These are phyloP conservation scores for Phallusia fumigata DNA, from an alignment of 23 tunicate genomes.

Conservation along the genomic window DNA sequence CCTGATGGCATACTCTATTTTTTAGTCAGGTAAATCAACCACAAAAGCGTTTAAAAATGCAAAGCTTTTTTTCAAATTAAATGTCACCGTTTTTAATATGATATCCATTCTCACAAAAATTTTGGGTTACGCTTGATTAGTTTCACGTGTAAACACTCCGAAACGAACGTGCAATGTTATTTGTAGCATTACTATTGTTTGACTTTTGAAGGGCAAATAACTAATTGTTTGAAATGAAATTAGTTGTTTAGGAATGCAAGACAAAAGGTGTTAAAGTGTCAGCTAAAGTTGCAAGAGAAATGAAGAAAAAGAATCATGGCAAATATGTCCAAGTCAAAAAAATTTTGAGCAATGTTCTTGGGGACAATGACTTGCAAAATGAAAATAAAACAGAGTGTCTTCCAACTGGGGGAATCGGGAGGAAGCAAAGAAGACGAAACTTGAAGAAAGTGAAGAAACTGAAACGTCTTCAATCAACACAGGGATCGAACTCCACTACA, in stretches of 20 bases:
- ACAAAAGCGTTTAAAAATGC: too few species aligned
- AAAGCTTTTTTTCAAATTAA: too few species aligned
- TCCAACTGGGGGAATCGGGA: background rate
- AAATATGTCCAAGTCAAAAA: background rate
- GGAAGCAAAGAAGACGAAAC: background rate
- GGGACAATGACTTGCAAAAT: background rate
- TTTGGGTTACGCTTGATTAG: background rate
- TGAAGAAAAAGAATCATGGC: background rate
- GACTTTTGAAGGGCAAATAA: background rate
- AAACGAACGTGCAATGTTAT: too few species aligned
- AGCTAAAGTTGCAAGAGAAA: too few species aligned
- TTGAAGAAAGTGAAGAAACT: background rate
- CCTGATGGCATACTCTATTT: too few species aligned
- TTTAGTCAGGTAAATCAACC: too few species aligned
- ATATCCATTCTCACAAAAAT: too few species aligned
- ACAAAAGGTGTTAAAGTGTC: too few species aligned
- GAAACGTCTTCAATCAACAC: background rate
- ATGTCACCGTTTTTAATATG: too few species aligned
- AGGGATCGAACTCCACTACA: background rate
- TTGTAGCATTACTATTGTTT: too few species aligned
- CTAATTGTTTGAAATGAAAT: background rate
- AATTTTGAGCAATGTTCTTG: background rate
- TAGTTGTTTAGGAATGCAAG: background rate
- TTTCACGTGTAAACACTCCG: conserved; percentile 14
- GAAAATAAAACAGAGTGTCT: background rate